Evolutionary conservation across 2,888 invertebrate species (phyloP), one percentile per base, ranked within the genome.

Genomic region (Heliconius cydno): DNA sequence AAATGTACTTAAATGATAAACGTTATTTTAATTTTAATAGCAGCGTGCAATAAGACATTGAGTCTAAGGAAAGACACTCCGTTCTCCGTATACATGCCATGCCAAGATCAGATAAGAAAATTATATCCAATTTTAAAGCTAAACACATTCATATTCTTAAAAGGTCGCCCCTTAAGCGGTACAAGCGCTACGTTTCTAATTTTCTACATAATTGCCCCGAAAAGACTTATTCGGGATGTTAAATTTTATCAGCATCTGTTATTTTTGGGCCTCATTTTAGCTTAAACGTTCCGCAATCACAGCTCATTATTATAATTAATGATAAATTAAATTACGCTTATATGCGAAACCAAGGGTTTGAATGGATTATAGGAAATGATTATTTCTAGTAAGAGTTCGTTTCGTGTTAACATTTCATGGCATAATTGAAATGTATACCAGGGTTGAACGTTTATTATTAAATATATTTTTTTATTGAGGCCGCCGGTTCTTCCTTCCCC

Each of bases 261-360:
- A 78, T 82, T 25, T 74, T 80, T 77, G 80, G 74, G 71, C 63
- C 74, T 74, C 76, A 80, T 80, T 82, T 80, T 71, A 68, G 68
- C 71, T 80, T 76, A 79, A 79, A 57, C 75, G 79, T 78, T 78
- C 30, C 78, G 78, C 76, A 81, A 76, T 81, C 78, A 73, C 66
- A 76, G 77, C 74, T 71, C 80, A 80, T 82, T 79, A 82, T 80
- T 71, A 79, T 80, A 79, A 82, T 77, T 82, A 80, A 82, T 82
- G 77, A 76, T 79, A 82, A 70, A 75, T 79, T 82, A 80, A 82
- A 82, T 80, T 79, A 82, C 28, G 76, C 78, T 80, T 78, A 77
- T 73, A 80, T 74, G 65, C 66, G 63, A 52, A 67, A 63, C 41
- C 72, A 72, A 67, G 60, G 73, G 67, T 41, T 46, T 67, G 57